phyloP scores from a whole-genome alignment of 1,140 invertebrate genomes.

The Propsilocerus akamusi region DNA sequence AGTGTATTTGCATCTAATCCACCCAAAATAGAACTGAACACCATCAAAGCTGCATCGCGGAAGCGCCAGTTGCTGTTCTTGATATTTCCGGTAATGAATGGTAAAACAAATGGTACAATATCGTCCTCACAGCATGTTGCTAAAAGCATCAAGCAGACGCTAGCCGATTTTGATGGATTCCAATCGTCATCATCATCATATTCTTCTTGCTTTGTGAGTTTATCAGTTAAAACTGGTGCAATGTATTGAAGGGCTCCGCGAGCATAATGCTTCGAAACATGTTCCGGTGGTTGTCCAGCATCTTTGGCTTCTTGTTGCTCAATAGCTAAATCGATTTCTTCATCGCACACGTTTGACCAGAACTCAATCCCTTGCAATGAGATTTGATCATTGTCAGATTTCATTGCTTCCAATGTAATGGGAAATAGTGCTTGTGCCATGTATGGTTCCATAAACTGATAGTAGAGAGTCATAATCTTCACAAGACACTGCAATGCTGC shows the following conservation, averaged over 20 bases:
- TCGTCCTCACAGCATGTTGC: slow-evolving; percentile 94
- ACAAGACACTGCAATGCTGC: slow-evolving; percentile 95
- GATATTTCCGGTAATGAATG: slow-evolving; percentile 95
- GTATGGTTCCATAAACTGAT: slow-evolving; percentile 98
- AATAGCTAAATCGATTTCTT: slow-evolving; percentile 92
- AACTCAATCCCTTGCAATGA: slow-evolving; percentile 98
- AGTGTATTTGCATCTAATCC: slow-evolving; percentile 75
- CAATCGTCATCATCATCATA: slow-evolving; percentile 97
- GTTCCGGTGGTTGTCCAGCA: slow-evolving; percentile 71
- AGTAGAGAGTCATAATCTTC: slow-evolving; percentile 97
- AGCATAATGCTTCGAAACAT: slow-evolving; percentile 83
- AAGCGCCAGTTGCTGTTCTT: slow-evolving; percentile 85
- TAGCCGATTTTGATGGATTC: slow-evolving; percentile 98
- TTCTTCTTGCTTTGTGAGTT: slow-evolving; percentile 87
- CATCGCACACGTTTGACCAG: slow-evolving; percentile 99
- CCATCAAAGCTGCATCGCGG: slow-evolving; percentile 95
- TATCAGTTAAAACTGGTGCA: slow-evolving; percentile 84
- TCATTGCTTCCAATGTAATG: slow-evolving; percentile 97
- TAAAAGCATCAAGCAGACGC: slow-evolving; percentile 96
- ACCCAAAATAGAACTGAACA: slow-evolving; percentile 92
- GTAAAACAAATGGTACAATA: slow-evolving; percentile 87
- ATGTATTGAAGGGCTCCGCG: slow-evolving; percentile 91
- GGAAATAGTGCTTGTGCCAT: slow-evolving; percentile 98
- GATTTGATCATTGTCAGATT: slow-evolving; percentile 88
- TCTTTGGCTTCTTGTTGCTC: slow-evolving; percentile 88